phyloP scores from a whole-genome alignment of 2,113 vertebrate species.

The Catharus fuscescens region DNA sequence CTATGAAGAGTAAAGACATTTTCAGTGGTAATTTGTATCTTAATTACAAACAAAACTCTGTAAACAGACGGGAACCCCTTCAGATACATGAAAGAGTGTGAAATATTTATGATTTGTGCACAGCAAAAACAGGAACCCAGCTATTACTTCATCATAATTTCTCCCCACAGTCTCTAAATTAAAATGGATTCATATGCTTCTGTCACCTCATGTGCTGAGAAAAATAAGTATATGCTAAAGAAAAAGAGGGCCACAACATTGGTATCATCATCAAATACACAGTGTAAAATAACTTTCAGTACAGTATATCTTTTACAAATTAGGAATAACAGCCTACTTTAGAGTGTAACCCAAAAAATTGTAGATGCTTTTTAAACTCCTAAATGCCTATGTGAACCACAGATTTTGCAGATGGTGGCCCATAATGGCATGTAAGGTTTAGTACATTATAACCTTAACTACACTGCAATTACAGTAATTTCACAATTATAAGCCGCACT shows the following conservation, averaged over 20 bases:
- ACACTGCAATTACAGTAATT: not conserved
- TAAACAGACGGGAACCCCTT: not conserved
- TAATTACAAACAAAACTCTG: slow-evolving; percentile 38
- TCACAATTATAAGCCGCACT: no score
- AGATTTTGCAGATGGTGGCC: not conserved
- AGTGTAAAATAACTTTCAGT: not conserved
- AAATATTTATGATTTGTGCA: slow-evolving; percentile 41
- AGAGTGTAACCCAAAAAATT: not conserved
- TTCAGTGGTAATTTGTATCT: slow-evolving; percentile 20
- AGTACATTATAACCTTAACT: not conserved
- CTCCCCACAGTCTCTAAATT: slow-evolving; percentile 28
- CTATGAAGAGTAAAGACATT: not conserved
- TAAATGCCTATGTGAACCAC: not conserved
- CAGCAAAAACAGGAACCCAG: not conserved
- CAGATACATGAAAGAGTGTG: slow-evolving; percentile 9
- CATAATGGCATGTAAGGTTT: not conserved
- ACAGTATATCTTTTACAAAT: not conserved
- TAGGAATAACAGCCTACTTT: not conserved
- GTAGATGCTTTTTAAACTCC: not conserved
- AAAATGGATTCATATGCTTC: slow-evolving; percentile 31
- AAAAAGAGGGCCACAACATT: not conserved
- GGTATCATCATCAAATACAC: not conserved
- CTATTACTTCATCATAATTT: slow-evolving; percentile 2
- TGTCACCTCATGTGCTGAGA: not conserved
- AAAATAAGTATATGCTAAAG: slow-evolving; percentile 12